Conservation (phyloP, 1,140 invertebrate genomes). For the Drosophila equinoxialis region DNA sequence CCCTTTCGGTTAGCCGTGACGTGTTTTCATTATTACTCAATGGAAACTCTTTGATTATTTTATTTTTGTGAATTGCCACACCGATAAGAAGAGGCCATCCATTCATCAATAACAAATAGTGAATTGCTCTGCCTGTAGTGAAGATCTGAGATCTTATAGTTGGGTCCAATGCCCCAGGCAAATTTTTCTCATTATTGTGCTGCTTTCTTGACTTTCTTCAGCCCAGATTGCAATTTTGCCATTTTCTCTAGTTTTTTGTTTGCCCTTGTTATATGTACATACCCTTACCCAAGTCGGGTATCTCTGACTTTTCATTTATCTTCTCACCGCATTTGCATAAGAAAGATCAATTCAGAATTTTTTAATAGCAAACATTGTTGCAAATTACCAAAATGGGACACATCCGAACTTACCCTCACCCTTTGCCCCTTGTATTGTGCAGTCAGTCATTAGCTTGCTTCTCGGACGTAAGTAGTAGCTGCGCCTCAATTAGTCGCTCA, state of each 20-base stretch:
- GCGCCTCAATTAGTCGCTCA: conserved; percentile 54
- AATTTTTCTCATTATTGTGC: conserved; percentile 30
- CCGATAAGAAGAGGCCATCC: conserved; percentile 20
- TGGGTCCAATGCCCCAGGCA: not conserved
- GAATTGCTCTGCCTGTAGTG: not conserved
- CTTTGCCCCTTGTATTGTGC: conserved; percentile 25
- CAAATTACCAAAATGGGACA: conserved; percentile 2
- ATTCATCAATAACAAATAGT: conserved; percentile 14
- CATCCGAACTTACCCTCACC: not conserved
- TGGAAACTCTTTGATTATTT: conserved; percentile 27
- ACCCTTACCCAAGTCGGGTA: not conserved
- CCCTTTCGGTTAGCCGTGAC: conserved; percentile 3
- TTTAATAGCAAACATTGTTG: too few species aligned
- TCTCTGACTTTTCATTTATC: not conserved
- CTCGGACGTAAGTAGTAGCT: conserved; percentile 21
- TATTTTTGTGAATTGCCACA: conserved; percentile 19
- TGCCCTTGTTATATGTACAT: conserved; percentile 22
- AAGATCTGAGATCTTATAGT: not conserved
- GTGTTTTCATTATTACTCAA: conserved; percentile 47
- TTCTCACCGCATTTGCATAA: not conserved
- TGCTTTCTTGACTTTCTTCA: conserved; percentile 42
- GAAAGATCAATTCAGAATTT: not conserved
- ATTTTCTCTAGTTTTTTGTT: conserved; percentile 33
- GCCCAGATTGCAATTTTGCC: conserved; percentile 28
- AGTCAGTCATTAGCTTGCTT: conserved; percentile 40